Conservation (phyloP, 2,113 vertebrate genomes). For the Cyrtonyx montezumae region DNA sequence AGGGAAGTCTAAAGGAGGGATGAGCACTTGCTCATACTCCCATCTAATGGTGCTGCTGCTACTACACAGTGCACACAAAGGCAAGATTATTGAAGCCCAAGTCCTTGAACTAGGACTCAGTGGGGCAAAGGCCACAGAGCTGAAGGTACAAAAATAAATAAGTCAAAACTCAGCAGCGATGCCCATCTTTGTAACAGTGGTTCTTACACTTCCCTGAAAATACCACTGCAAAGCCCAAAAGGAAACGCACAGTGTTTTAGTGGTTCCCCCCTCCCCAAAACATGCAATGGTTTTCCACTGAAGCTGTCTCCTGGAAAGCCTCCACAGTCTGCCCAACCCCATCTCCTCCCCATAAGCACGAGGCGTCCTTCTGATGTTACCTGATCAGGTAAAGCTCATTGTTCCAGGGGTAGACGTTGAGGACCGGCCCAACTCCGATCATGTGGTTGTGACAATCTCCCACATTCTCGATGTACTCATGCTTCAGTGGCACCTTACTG, state of each 20-base stretch:
- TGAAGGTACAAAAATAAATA: not conserved
- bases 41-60: not conserved
- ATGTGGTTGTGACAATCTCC: constrained; percentile 87
- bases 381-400: constrained; percentile 91
- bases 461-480: constrained; percentile 88
- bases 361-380: constrained; percentile 19
- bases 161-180: not conserved
- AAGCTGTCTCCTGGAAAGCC: not conserved
- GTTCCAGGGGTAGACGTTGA: constrained; percentile 93
- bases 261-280: not conserved
- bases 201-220: not conserved
- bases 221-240: not conserved
- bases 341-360: not conserved
- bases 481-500: constrained; percentile 84
- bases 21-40: not conserved
- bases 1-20: too few species aligned
- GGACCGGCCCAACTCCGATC: constrained; percentile 86
- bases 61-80: not conserved
- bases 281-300: accelerated
- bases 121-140: not conserved
- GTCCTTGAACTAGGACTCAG: not conserved
- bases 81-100: not conserved
- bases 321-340: accelerated
- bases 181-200: accelerated
- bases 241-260: not conserved